A percentile compares a stretch with the other conserved stretches of the same genome.
Evolutionary conservation across 2,113 vertebrate species (phyloP).

Genomic region (Otolemur garnettii): DNA sequence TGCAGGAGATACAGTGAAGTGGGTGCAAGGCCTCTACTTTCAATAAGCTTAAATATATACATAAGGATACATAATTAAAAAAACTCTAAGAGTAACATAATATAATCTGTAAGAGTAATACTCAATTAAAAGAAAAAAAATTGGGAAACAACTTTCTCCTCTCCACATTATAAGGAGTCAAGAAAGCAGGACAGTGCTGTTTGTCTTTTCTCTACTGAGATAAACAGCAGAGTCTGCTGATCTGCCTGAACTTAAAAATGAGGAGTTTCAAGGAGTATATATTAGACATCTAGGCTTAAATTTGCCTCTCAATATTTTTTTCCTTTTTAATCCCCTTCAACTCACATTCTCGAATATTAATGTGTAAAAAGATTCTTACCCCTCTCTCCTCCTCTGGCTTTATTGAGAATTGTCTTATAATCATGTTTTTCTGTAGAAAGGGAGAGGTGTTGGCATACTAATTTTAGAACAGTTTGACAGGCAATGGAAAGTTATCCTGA

Average conservation of each 20-base stretch:
- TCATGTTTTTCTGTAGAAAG: slow-evolving; percentile 27
- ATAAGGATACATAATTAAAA: neutral
- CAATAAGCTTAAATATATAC: neutral
- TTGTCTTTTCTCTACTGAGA: neutral
- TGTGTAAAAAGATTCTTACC: slow-evolving; percentile 2
- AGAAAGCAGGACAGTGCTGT: neutral
- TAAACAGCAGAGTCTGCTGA: neutral
- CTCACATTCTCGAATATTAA: slow-evolving; percentile 46
- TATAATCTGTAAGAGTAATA: neutral
- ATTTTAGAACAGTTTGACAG: slow-evolving; percentile 65
- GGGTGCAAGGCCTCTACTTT: neutral
- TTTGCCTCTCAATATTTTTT: neutral
- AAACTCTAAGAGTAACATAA: neutral
- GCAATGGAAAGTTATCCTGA: slow-evolving; percentile 27
- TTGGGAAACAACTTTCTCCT: neutral
- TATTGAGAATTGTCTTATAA: slow-evolving; percentile 5
- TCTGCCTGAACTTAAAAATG: neutral
- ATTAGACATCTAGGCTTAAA: neutral
- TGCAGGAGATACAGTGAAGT: neutral
- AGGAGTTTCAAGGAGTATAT: neutral
- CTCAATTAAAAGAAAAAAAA: slow-evolving; percentile 10
- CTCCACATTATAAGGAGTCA: neutral
- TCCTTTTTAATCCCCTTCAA: neutral
- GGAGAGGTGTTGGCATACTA: neutral
- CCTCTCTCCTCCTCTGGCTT: neutral